These are phyloP conservation scores for Anoplophora glabripennis DNA, from an alignment of 1,140 invertebrate genomes.

Conservation along the genomic window DNA sequence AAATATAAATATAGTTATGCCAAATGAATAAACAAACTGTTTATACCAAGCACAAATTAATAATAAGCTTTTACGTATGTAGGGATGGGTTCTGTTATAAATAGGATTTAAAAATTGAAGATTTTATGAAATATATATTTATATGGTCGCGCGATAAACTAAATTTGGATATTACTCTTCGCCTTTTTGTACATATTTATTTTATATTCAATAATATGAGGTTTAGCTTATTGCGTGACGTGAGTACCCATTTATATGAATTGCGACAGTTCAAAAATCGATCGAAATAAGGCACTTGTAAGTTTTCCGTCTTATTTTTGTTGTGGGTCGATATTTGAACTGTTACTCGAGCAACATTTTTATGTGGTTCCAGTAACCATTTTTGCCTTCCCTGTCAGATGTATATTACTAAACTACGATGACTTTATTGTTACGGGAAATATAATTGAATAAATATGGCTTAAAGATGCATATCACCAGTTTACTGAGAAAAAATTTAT, in stretches of 20 bases:
- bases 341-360: constrained; percentile 1
- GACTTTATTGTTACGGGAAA: not conserved
- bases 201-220: not conserved
- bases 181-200: constrained; percentile 1
- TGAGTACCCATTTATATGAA: constrained; percentile 14
- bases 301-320: constrained; percentile 43
- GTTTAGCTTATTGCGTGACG: not conserved
- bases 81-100: constrained; percentile 18
- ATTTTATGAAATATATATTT: constrained; percentile 13
- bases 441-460: not conserved
- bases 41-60: constrained; percentile 40
- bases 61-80: constrained; percentile 31
- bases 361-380: too few species aligned
- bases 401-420: too few species aligned
- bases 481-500: constrained; percentile 4
- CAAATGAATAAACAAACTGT: constrained; percentile 1
- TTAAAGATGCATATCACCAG: constrained; percentile 23
- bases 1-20: constrained; percentile 4
- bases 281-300: constrained; percentile 44
- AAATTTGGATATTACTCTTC: not conserved
- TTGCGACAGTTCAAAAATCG: constrained; percentile 38
- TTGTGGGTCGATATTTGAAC: constrained; percentile 46
- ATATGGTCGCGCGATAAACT: not conserved
- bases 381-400: too few species aligned
- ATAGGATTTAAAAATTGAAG: constrained; percentile 14